phyloP scores from a whole-genome alignment of 1,140 invertebrate genomes.

The Agrilus planipennis region DNA sequence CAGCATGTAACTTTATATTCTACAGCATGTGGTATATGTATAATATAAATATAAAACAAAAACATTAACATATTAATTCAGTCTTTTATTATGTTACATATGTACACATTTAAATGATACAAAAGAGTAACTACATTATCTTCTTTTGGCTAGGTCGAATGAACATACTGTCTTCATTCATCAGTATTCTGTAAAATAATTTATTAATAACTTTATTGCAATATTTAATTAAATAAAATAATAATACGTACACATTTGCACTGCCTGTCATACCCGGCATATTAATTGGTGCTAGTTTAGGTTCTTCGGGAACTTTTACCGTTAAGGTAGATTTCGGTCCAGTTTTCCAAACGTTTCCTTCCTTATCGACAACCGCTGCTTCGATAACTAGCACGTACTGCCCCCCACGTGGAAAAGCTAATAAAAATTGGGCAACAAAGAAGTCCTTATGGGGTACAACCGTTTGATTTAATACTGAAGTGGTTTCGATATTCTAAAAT shows the following conservation, averaged over 20 bases:
- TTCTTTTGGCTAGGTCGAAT: constrained; percentile 28
- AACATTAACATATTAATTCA: too few species aligned
- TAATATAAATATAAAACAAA: too few species aligned
- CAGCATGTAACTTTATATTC: too few species aligned
- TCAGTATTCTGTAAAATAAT: constrained; percentile 27
- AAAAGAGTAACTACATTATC: too few species aligned
- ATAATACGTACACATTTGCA: constrained; percentile 28
- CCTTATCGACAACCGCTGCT: constrained; percentile 59
- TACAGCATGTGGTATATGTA: too few species aligned
- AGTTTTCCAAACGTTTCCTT: constrained; percentile 61
- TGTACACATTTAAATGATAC: too few species aligned
- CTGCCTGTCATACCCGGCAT: constrained; percentile 30
- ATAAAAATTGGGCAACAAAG: constrained; percentile 66
- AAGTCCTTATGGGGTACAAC: constrained; percentile 70
- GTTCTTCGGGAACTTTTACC: constrained; percentile 61
- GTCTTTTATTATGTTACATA: too few species aligned
- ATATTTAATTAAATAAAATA: constrained; percentile 2
- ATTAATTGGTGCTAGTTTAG: constrained; percentile 29
- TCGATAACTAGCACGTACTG: constrained; percentile 55
- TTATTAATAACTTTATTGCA: neutral
- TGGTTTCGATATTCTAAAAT: constrained; percentile 25
- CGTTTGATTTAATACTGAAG: constrained; percentile 38
- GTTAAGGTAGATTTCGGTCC: constrained; percentile 54
- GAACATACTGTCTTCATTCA: constrained; percentile 30
- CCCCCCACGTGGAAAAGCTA: constrained; percentile 43